Evolutionary conservation across 2,113 vertebrate species (phyloP), one percentile per base, ranked within the genome.

Genomic region (Saimiri boliviensis): DNA sequence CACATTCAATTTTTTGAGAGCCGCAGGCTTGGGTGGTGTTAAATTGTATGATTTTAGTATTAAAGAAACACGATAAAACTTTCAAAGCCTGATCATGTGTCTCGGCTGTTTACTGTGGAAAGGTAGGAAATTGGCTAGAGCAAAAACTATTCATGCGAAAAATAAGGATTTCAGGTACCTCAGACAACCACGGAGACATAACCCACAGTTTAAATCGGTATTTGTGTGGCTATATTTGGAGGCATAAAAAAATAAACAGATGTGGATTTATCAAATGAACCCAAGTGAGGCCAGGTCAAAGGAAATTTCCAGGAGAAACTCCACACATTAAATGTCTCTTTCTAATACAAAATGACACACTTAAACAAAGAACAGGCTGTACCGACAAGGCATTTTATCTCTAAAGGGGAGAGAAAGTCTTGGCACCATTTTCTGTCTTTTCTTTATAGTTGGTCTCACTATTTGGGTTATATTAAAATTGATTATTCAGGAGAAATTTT

Each of bases 251-350:
- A 74, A 9, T 32, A 27, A 54, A 66, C 4, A 25, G 17, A 6
- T 11, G 27, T 32, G 2, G n/a, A 6, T 45, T 3, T 80, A 16
- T 14, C 52, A 63, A 7, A 19, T 30, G 23, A 76, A 56, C 45
- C 10, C 21, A 63, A 23, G 4, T 17, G 45, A 74, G 11, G 14
- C 56, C 27, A 54, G 32, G 25, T 32, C 1, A 13, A 30, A 81
- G n/a, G 56, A 6, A 6, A 56, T 56, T 17, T 95, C 32, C 40
- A 1, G 42, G 70, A 25, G 60, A 86, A 91, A 35, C 25, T 81
- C 32, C n/a, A 47, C 9, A 6, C 1, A 0, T 56, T 4, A 2
- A 35, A 0, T 19, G 54, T 5, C 37, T 32, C 54, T 47, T 68
- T 30, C 17, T 68, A 21, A 60, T 19, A 68, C 32, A 19, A n/a